Conservation (phyloP, 2,797 vertebrate species). For the Oryzias sinensis region DNA sequence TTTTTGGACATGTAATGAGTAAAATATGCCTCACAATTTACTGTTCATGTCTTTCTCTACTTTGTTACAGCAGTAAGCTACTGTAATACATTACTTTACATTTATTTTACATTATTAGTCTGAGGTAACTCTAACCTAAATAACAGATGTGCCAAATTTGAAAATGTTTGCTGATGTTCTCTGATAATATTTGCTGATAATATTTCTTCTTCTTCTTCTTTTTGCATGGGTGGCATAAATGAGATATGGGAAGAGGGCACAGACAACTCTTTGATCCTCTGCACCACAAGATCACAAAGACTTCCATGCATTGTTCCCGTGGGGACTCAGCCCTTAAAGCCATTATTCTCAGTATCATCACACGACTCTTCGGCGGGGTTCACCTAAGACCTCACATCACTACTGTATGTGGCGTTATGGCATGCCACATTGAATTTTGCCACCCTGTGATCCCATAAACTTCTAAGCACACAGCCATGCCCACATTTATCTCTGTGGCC, state of each 20-base stretch:
- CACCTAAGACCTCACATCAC: constrained; percentile 37
- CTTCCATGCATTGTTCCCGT: constrained; percentile 44
- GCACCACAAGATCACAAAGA: constrained; percentile 52
- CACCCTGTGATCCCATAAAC: constrained; percentile 57
- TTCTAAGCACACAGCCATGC: constrained; percentile 47
- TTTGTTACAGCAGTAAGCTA: too few relatives aligned
- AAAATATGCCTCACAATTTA: too few relatives aligned
- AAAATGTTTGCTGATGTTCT: too few relatives aligned
- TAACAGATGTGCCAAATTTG: too few relatives aligned
- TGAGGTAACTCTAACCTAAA: too few relatives aligned
- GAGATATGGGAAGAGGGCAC: constrained; percentile 14
- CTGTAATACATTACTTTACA: too few relatives aligned
- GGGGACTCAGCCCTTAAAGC: constrained; percentile 54
- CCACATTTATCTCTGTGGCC: constrained; percentile 53
- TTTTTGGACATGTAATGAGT: too few relatives aligned
- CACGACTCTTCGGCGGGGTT: constrained; percentile 49
- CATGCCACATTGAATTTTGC: constrained; percentile 58
- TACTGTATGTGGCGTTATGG: constrained; percentile 22
- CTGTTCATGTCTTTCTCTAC: too few relatives aligned
- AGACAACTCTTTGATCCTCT: constrained; percentile 55
- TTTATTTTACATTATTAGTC: too few relatives aligned
- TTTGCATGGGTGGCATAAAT: too few relatives aligned
- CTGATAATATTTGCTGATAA: too few relatives aligned
- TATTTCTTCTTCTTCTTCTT: too few relatives aligned
- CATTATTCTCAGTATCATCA: constrained; percentile 42